Percentiles rank a stretch among this genome's conserved stretches.
Evolutionary conservation across 2,888 invertebrate species (phyloP).

Genomic region (Pemphredon lugubris): DNA sequence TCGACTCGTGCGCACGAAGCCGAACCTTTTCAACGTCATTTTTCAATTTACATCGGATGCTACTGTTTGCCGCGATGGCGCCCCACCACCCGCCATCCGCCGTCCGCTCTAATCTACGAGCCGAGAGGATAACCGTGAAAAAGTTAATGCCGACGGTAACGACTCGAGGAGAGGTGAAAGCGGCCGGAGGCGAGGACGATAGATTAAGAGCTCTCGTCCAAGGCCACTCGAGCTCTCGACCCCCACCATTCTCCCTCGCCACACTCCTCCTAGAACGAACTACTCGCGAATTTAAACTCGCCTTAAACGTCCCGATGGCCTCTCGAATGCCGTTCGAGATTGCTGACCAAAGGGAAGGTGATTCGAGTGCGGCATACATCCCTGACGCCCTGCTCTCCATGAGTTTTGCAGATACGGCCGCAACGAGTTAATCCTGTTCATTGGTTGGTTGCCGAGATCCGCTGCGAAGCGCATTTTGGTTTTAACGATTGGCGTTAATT

Average conservation of each 20-base stretch:
- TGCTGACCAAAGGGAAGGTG: conserved; percentile 45
- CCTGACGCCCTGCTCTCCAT: background rate
- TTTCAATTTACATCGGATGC: no score
- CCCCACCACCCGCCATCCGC: background rate
- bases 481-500: no score
- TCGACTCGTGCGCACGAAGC: no score
- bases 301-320: conserved; percentile 15
- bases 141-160: conserved; percentile 34
- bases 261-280: conserved; percentile 15
- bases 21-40: no score
- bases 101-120: conserved; percentile 13
- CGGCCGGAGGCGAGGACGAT: conserved; percentile 21
- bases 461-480: no score
- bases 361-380: background rate
- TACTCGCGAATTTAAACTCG: conserved; percentile 50
- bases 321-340: conserved; percentile 36
- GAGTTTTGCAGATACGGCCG: background rate
- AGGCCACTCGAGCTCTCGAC: conserved; percentile 37
- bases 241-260: no score
- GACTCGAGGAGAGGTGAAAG: conserved; percentile 14
- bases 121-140: conserved; percentile 12
- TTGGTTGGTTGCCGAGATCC: no score
- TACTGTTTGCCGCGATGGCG: no score
- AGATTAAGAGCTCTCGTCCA: conserved; percentile 46
- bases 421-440: no score